Base-by-base conservation (phyloP, 2,113 vertebrate species). In the Physeter macrocephalus region DNA sequence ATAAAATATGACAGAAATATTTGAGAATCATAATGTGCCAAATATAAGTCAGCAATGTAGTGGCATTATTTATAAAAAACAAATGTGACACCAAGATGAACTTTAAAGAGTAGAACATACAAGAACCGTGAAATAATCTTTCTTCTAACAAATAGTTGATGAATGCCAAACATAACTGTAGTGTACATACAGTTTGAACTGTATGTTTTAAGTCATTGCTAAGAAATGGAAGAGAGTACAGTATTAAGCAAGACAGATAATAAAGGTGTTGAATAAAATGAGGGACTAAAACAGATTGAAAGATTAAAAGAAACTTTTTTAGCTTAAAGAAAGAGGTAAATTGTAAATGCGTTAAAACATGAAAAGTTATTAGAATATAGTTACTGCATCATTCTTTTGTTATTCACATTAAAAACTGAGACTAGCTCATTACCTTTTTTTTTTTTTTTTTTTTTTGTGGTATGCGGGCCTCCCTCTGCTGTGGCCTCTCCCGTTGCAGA, bases 11-110 rank as follows among this genome's bases (percentile, higher is more conserved):
- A 49, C 36, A 85, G 66, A 87, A 93, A 66, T 80, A 90, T 85
- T 49, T 97, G 27, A n/a, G 59, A 97, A 94, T 82, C 52, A 85
- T 64, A 93, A 61, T 52, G 29, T 88, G 85, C 91, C 93, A 96
- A 95, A 96, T 88, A 54, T 29, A 93, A 95, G 43, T 94, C 93
- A 95, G n/a, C 21, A 85, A 77, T 49, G 29, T n/a, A 96, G 69
- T 62, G 23, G 43, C n/a, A 96, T 66, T 81, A 95, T 91, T 93
- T 96, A 93, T 92, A 89, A 89, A 95, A 94, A 95, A 69, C 49
- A 96, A 96, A 96, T 91, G 81, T 93, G 75, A 94, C 31, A 84
- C 25, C 39, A 90, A 88, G 52, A 90, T 96, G n/a, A 92, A 93
- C 52, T 89, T 87, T 69, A 71, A 83, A 83, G 43, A 87, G 34